A percentile compares a stretch with the other conserved stretches of the same genome.
Evolutionary conservation across 1,140 invertebrate genomes (phyloP).

Genomic region (Drosophila jambulina): DNA sequence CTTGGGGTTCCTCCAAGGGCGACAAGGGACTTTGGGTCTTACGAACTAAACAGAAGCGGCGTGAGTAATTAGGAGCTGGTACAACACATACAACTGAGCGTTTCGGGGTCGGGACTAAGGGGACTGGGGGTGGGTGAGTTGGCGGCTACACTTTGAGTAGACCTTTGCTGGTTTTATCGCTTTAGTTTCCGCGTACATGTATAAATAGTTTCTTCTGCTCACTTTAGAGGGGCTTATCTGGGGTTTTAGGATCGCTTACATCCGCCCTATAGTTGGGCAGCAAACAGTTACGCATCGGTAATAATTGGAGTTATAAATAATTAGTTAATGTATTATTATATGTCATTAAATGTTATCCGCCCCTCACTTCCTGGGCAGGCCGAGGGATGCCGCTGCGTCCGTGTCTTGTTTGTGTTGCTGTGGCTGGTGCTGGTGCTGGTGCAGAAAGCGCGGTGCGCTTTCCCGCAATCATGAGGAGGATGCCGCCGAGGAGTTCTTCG

Average conservation of each 20-base stretch:
- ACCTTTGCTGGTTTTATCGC: slow-evolving; percentile 19
- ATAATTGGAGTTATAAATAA: slow-evolving; percentile 66
- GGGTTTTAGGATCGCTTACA: slow-evolving; percentile 16
- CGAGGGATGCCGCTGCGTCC: slow-evolving; percentile 27
- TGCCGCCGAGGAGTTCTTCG: slow-evolving; percentile 81
- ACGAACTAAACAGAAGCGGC: slow-evolving; percentile 41
- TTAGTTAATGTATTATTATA: slow-evolving; percentile 68
- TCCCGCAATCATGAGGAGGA: slow-evolving; percentile 82
- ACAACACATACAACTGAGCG: slow-evolving; percentile 45
- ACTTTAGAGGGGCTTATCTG: slow-evolving; percentile 23
- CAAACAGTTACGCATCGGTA: slow-evolving; percentile 62
- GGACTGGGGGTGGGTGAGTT: slow-evolving; percentile 11
- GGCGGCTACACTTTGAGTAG: slow-evolving; percentile 39
- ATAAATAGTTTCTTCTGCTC: slow-evolving; percentile 45
- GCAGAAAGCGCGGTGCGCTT: slow-evolving; percentile 19
- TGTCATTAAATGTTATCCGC: slow-evolving; percentile 54
- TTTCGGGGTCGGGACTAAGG: neutral
- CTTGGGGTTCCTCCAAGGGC: slow-evolving; percentile 14
- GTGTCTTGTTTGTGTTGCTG: slow-evolving; percentile 63
- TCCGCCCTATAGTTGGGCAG: slow-evolving; percentile 45
- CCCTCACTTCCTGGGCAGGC: slow-evolving; percentile 49
- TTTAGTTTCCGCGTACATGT: slow-evolving; percentile 31
- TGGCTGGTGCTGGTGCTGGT: slow-evolving; percentile 25
- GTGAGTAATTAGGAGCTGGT: slow-evolving; percentile 25
- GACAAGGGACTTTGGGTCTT: slow-evolving; percentile 19